Percentiles rank a stretch among this genome's conserved stretches.
Evolutionary conservation across 2,888 invertebrate genomes (phyloP).

Genomic region (Phaedon cochleariae): DNA sequence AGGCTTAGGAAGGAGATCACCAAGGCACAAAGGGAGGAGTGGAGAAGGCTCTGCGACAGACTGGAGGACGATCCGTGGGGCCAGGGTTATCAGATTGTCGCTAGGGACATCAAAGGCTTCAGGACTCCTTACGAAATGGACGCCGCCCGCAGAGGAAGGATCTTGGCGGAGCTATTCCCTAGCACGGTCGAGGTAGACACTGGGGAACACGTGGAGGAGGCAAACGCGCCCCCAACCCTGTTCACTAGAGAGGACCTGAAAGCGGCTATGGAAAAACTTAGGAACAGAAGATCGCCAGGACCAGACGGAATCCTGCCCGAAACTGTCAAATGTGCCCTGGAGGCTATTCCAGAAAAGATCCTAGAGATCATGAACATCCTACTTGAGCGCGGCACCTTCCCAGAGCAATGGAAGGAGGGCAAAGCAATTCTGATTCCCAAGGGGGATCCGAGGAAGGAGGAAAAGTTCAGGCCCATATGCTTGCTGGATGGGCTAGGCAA

Average conservation of each 20-base stretch:
- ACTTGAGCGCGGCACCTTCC: neutral
- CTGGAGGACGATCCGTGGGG: conserved; percentile 6
- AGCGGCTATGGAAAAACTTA: neutral
- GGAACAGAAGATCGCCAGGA: neutral
- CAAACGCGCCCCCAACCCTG: neutral
- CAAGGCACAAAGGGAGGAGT: neutral
- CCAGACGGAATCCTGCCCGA: conserved; percentile 3
- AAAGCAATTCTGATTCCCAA: conserved; percentile 8
- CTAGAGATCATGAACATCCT: neutral
- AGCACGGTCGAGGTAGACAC: neutral
- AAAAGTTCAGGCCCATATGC: conserved; percentile 1
- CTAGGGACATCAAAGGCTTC: neutral
- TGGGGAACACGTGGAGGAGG: neutral
- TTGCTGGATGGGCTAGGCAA: neutral
- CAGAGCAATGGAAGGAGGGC: neutral
- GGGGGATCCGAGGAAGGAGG: neutral
- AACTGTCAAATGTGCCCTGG: neutral
- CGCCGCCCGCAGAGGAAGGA: too few relatives aligned
- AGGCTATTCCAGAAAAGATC: neutral
- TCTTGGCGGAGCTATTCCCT: neutral
- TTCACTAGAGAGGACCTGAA: neutral
- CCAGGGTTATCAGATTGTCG: neutral
- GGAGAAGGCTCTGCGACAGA: neutral
- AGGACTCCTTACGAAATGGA: conserved; percentile 7
- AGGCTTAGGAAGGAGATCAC: neutral